Base-by-base conservation (phyloP, 1,140 invertebrate species). In the Cydia pomonella region DNA sequence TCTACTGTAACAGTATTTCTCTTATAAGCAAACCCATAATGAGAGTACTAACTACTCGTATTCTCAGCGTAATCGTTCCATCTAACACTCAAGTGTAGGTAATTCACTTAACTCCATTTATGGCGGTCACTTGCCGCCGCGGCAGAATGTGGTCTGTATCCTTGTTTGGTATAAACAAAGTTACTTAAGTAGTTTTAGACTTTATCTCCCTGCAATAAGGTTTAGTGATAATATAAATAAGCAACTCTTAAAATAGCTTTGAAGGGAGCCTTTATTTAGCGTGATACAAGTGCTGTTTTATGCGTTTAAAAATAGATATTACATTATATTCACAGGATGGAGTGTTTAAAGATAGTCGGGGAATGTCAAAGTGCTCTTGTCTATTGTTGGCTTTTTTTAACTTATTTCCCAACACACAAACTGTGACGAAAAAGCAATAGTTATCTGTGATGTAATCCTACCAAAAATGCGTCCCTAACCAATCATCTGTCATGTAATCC, bases 261-360 rank as follows among this genome's bases (percentile, higher is more conserved):
- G 29, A 69, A 69, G 27, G 64, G 64, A 33, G 33, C 29, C 64
- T 69, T 69, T 69, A 69, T 69, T 23, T 69, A 69, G 64, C 27
- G n/a, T 66, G 5, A 59, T 59, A 59, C 53, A 59, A 59, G 53
- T 12, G 18, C 53, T 23, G 16, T n/a, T 23, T 59, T 59, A 59
- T 59, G 21, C 18, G 53, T 59, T 59, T 59, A 23, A 12, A 59
- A 59, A 59, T 59, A 59, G 53, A 59, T 59, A 59, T 59, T 59
- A 59, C 53, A 59, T 59, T 59, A 59, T 59, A 23, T 59, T 23
- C 7, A 10, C 53, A 23, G 53, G 41, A 44, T 38, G 33, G 29
- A 18, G 21, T 59, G 53, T 7, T 23, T 23, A 3, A 18, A 23
- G 53, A 59, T 59, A 59, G 53, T 59, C 53, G 9, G 21, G 21